These are phyloP conservation scores for Furnarius figulus DNA, from an alignment of 2,113 vertebrate genomes.

Conservation along the genomic window DNA sequence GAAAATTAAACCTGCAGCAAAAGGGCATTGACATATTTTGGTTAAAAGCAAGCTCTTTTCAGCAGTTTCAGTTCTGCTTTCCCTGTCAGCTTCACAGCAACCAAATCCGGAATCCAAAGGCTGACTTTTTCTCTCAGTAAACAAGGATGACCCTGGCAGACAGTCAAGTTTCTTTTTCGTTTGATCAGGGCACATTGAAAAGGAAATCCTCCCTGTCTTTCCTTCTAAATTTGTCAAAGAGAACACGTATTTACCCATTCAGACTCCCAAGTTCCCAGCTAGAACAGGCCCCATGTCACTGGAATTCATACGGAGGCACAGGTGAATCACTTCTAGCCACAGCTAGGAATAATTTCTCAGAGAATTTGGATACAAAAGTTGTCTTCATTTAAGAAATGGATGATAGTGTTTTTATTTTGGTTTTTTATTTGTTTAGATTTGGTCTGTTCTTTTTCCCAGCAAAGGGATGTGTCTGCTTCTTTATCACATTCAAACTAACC, in stretches of 20 bases:
- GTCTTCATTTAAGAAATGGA: no score
- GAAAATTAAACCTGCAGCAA: background rate
- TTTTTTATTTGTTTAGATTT: no score
- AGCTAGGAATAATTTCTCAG: no score
- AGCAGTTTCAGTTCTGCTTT: constrained; percentile 51
- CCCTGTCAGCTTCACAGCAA: background rate
- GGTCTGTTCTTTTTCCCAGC: background rate
- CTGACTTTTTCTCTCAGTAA: background rate
- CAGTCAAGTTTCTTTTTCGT: background rate
- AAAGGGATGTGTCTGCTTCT: background rate
- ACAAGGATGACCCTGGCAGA: background rate
- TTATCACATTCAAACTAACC: background rate
- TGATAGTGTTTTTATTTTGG: no score
- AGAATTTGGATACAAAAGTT: no score
- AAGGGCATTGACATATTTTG: background rate
- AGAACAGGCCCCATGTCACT: rapidly evolving
- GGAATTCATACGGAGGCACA: background rate
- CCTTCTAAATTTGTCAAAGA: background rate
- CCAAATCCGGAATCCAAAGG: background rate
- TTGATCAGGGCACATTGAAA: background rate
- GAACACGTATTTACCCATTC: background rate
- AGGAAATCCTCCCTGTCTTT: background rate
- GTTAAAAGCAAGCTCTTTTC: background rate
- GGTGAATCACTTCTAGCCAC: background rate
- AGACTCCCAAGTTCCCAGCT: background rate